These are phyloP conservation scores for Halocynthia roretzi DNA, from an alignment of 23 tunicate genomes.

Conservation along the genomic window DNA sequence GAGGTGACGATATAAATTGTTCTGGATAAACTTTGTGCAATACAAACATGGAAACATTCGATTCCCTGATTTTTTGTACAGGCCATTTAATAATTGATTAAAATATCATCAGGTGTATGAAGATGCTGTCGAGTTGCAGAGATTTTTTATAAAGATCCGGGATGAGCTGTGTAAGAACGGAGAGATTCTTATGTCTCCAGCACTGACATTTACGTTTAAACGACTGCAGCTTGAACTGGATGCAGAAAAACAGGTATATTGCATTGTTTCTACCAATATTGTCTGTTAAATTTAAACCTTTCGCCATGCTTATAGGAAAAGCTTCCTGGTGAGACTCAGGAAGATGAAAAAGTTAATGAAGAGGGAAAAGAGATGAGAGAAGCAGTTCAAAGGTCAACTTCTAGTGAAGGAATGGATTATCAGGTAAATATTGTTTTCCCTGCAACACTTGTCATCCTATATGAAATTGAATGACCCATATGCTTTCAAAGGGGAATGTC, in stretches of 20 bases:
- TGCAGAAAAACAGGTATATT: conserved; percentile 39
- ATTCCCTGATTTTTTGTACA: background rate
- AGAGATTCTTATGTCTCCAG: conserved; percentile 69
- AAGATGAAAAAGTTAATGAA: conserved; percentile 51
- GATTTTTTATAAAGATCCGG: conserved; percentile 70
- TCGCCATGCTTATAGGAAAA: conserved; percentile 38
- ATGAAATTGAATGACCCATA: background rate
- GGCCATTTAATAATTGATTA: background rate
- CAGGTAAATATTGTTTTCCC: conserved; percentile 10
- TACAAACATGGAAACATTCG: too few relatives aligned
- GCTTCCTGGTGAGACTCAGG: conserved; percentile 44
- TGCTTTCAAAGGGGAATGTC: background rate
- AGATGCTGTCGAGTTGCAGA: conserved; percentile 89
- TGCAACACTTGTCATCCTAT: background rate
- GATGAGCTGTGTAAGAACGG: conserved; percentile 91
- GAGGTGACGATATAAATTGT: conserved; percentile 26
- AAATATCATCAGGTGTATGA: conserved; percentile 48
- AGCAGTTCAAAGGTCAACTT: conserved; percentile 30
- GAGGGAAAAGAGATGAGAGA: conserved; percentile 59
- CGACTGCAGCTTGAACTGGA: conserved; percentile 67
- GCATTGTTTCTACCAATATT: background rate
- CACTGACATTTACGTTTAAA: conserved; percentile 49
- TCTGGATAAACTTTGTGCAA: too few relatives aligned
- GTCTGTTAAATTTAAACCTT: background rate
- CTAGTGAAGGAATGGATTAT: conserved; percentile 33